Evolutionary conservation across 2,888 invertebrate genomes (phyloP), one percentile per base, ranked within the genome.

Genomic region (Ctena decussata): DNA sequence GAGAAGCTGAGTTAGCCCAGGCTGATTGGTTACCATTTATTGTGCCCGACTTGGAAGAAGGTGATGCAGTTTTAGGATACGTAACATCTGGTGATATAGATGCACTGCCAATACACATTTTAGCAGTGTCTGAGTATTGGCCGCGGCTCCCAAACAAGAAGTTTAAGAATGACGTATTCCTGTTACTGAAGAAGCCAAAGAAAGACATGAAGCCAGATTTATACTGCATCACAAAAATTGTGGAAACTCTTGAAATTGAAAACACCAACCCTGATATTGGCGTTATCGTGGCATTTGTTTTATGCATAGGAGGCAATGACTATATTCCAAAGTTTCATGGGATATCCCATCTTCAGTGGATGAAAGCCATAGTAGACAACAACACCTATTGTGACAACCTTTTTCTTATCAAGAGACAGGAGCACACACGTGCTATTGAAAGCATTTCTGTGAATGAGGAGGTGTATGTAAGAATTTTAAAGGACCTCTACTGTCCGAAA

Each of bases 51-150:
- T 12, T 80, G n/a, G 15, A 37, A 6, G 39, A 39, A n/a, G 37
- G 30, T 37, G 80, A 84, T 30, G 24, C 49, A 2, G 44, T 77
- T 30, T 37, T 82, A 18, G 49, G 70, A 24, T 35, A 79, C 18
- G 82, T 82, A 21, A 85, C 85, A 39, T 86, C 83, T 37, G 80
- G 78, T 2, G 83, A 86, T 46, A 81, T 86, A 30, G 83, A 86
- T 44, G 81, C 79, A n/a, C 41, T 86, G 21, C 46, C 76, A 1
- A 72, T 81, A 21, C 86, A 84, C 21, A 11, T 86, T 30, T 78
- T 86, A 72, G 78, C 79, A 35, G 5, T 82, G 0, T 70, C 82
- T 11, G 18, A 77, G 0, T 79, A 44, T 41, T 86, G 82, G 85
- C 80, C 70, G 41, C 49, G 85, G 41, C n/a, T 80, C 2, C 46